Conservation (phyloP, 2,113 vertebrate genomes). For the Callaeas wilsoni region DNA sequence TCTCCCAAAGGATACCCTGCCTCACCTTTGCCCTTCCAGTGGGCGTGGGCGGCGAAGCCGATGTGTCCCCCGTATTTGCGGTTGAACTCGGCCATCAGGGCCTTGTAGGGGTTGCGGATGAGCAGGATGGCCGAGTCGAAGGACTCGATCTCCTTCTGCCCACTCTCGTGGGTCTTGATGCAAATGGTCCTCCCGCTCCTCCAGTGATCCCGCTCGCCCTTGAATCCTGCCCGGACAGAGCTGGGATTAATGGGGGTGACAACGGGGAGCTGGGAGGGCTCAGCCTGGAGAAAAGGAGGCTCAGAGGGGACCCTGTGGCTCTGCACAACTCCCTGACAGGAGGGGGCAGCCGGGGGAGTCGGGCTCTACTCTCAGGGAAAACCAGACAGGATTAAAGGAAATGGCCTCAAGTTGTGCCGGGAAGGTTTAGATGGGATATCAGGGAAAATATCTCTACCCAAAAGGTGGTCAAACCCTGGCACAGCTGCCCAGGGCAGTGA, state of each 20-base stretch:
- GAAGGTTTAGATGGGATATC: neutral
- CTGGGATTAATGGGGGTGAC: rapidly evolving
- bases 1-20: neutral
- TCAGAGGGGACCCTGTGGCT: rapidly evolving
- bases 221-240: slow-evolving; percentile 79
- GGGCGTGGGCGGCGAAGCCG: slow-evolving; percentile 91
- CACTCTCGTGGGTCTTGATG: slow-evolving; percentile 96
- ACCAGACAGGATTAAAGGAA: no score
- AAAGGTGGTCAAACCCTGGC: neutral
- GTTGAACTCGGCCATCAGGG: slow-evolving; percentile 98
- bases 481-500: neutral
- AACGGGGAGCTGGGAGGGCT: neutral
- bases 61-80: slow-evolving; percentile 94
- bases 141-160: slow-evolving; percentile 91
- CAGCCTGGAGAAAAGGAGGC: neutral
- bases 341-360: rapidly evolving
- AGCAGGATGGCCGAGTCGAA: slow-evolving; percentile 90
- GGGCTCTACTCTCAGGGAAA: neutral
- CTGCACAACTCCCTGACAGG: neutral
- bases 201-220: slow-evolving; percentile 96
- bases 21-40: slow-evolving; percentile 96
- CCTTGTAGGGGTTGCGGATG: slow-evolving; percentile 95
- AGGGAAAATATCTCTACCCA: neutral
- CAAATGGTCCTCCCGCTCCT: slow-evolving; percentile 89
- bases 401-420: rapidly evolving